phyloP scores from a whole-genome alignment of 1,140 invertebrate genomes.

The Aleiodes sp. region DNA sequence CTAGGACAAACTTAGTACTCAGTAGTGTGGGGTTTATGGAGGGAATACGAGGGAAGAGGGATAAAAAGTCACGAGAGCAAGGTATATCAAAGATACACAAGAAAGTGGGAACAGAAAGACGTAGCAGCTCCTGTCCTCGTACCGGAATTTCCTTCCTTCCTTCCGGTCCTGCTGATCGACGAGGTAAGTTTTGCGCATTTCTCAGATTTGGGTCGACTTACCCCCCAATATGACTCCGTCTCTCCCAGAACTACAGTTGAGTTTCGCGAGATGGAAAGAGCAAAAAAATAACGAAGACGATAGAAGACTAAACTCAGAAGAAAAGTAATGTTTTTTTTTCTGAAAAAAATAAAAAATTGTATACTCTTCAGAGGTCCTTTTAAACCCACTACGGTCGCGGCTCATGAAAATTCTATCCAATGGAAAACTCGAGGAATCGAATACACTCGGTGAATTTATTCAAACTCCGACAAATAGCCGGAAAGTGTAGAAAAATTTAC shows the following conservation, averaged over 20 bases:
- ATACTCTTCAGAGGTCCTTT: constrained; percentile 10
- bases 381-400: constrained; percentile 15
- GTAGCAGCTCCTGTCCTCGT: constrained; percentile 28
- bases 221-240: background rate
- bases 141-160: constrained; percentile 33
- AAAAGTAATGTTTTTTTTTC: too few species aligned
- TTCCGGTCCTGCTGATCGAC: constrained; percentile 31
- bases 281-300: background rate
- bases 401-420: constrained; percentile 37
- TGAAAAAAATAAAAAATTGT: constrained; percentile 1
- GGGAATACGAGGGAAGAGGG: too few species aligned
- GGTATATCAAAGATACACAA: constrained; percentile 32
- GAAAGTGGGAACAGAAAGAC: background rate
- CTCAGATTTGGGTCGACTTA: constrained; percentile 27
- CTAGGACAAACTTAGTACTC: constrained; percentile 19
- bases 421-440: constrained; percentile 33
- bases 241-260: background rate
- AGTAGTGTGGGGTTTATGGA: background rate
- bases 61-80: constrained; percentile 6
- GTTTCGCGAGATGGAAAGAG: background rate
- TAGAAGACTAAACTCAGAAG: background rate
- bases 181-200: constrained; percentile 29
- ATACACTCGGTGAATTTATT: constrained; percentile 36
- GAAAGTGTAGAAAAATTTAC: constrained; percentile 37
- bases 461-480: constrained; percentile 36